Base-by-base conservation (phyloP, 2,888 invertebrate species). In the Dendrolimus pini region DNA sequence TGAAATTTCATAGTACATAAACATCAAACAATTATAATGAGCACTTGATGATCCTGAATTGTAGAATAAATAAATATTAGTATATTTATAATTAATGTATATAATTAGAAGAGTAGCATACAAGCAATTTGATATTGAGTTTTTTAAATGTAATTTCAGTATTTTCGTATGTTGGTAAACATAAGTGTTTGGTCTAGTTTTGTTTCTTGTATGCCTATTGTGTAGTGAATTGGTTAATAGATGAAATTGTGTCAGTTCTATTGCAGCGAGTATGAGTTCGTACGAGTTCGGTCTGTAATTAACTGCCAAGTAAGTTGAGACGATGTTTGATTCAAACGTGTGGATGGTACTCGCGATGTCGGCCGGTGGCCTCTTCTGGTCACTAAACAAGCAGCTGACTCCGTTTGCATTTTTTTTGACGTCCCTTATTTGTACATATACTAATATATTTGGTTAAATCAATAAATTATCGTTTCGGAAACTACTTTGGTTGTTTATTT, bases 371-470 rank as follows among this genome's bases (percentile, higher is more conserved):
- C 47, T 47, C 47, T 9, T 30, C 30, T 10, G 47, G 10, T 12
- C 47, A 70, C 75, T 75, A 72, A 42, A 53, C 55, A 52, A 71
- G 74, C 77, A 75, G 77, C 80, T 82, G 80, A 80, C 79, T 77
- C 72, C 75, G 75, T 82, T 86, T 85, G 88, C 88, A 88, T 90
- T 88, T 30, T 90, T 85, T 85, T 89, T 89, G 79, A 84, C 77
- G 79, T 82, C 85, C 85, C 77, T 82, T 78, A 80, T 64, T 72
- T 90, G 87, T 90, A 89, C 78, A 90, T 89, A 89, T 79, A 85
- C 85, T 89, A 90, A 88, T 89, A 87, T 90, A 88, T 87, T 84
- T 85, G 81, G 89, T 89, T 90, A 90, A 85, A 88, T 87, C 83
- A 89, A 87, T 89, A 89, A 83, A 87, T 82, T 84, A 86, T 89